Conservation (phyloP, 2,113 vertebrate genomes). For the Pelvicachromis taeniatus region DNA sequence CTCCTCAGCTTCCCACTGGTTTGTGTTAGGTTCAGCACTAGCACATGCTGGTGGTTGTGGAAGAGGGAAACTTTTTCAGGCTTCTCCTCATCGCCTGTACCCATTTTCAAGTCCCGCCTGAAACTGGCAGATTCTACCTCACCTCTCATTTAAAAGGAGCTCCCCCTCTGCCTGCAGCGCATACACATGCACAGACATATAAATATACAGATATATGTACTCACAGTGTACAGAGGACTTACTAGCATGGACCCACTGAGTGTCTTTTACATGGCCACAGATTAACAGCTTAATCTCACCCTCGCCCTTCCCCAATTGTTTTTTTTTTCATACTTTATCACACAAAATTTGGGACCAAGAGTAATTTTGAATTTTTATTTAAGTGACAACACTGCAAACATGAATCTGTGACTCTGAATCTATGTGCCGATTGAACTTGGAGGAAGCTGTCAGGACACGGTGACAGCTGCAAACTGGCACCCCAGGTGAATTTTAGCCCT, state of each 20-base stretch:
- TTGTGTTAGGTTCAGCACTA: neutral
- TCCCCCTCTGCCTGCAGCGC: constrained; percentile 16
- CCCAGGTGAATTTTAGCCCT: constrained; percentile 16
- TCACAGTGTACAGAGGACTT: neutral
- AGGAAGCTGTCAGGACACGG: neutral
- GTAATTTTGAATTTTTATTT: constrained; percentile 6
- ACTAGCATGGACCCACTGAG: neutral
- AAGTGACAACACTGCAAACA: neutral
- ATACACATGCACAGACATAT: neutral
- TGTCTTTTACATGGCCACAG: neutral
- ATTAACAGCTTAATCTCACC: neutral
- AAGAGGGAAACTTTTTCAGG: neutral
- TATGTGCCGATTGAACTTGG: neutral
- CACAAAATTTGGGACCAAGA: constrained; percentile 33
- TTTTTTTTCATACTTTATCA: neutral
- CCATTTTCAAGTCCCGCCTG: constrained; percentile 6
- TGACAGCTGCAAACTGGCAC: constrained; percentile 4
- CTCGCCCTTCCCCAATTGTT: accelerated
- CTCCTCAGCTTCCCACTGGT: neutral
- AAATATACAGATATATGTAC: neutral
- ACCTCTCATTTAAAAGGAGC: constrained; percentile 54
- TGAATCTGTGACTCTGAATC: neutral
- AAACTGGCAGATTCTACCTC: constrained; percentile 69
- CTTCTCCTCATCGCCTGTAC: neutral
- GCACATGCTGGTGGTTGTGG: neutral